Conservation (phyloP, 2,888 invertebrate genomes). For the Pollenia labialis region DNA sequence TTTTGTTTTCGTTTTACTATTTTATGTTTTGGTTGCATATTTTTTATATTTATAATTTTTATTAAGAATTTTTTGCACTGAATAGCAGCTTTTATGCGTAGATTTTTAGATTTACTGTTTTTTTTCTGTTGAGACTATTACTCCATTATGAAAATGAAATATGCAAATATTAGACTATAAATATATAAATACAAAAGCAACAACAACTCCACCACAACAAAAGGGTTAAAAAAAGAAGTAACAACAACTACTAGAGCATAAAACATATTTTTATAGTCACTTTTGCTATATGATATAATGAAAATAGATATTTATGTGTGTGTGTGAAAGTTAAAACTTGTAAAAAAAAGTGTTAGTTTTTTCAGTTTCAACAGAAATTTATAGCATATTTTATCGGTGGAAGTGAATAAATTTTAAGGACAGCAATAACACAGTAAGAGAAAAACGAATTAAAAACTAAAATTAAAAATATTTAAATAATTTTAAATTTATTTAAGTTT, state of each 20-base stretch:
- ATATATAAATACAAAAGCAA: slow-evolving; percentile 20
- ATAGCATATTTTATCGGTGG: slow-evolving; percentile 48
- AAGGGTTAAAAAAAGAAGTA: slow-evolving; percentile 20
- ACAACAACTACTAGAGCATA: slow-evolving; percentile 13
- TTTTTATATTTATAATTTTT: neutral
- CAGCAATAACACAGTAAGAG: slow-evolving; percentile 18
- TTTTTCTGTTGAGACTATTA: slow-evolving; percentile 11
- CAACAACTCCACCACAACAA: neutral
- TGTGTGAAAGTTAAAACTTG: slow-evolving; percentile 6
- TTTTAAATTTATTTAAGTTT: too few species aligned
- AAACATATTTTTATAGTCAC: slow-evolving; percentile 31
- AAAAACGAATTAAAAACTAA: neutral
- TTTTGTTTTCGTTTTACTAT: slow-evolving; percentile 3
- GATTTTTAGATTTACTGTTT: slow-evolving; percentile 46
- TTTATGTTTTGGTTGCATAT: neutral
- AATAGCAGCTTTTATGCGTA: slow-evolving; percentile 20
- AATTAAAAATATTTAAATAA: neutral
- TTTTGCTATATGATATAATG: neutral
- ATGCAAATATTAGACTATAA: slow-evolving; percentile 49
- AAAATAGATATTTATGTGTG: neutral
- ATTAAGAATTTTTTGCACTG: neutral
- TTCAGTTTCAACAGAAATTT: slow-evolving; percentile 26
- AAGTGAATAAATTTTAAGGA: slow-evolving; percentile 53
- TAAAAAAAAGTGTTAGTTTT: slow-evolving; percentile 8
- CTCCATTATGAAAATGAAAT: slow-evolving; percentile 62